Evolutionary conservation across 2,113 vertebrate genomes (phyloP).

Genomic region (Pygoscelis adeliae): DNA sequence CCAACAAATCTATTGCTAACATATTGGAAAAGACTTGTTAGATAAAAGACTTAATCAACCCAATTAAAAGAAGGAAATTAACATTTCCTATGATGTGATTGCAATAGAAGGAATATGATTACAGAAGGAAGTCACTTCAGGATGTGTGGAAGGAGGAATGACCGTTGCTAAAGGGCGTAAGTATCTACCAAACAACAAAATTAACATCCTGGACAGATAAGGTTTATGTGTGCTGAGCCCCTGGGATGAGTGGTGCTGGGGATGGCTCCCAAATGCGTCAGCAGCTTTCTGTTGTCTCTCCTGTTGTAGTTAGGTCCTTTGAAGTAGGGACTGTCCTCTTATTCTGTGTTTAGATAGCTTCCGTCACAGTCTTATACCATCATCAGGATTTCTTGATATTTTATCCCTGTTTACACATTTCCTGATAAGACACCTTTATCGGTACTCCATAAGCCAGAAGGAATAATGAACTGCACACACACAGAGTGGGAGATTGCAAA

Average conservation of each 20-base stretch:
- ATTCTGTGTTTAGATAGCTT: background rate
- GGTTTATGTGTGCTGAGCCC: background rate
- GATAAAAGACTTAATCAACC: slow-evolving; percentile 36
- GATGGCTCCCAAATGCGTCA: background rate
- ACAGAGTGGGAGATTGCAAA: background rate
- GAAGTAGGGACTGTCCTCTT: background rate
- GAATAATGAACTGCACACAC: background rate
- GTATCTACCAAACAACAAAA: background rate
- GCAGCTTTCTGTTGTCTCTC: background rate
- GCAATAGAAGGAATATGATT: background rate
- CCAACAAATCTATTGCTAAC: background rate
- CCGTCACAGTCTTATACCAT: background rate
- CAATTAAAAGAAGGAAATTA: slow-evolving; percentile 55
- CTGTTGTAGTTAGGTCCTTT: background rate
- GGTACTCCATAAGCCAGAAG: background rate
- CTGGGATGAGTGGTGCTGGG: background rate
- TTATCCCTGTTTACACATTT: background rate
- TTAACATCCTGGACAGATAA: background rate
- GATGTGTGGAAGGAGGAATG: background rate
- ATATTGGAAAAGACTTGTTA: background rate
- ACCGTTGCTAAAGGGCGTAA: background rate
- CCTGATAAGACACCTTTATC: background rate
- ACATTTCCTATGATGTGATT: background rate
- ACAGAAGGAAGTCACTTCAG: background rate
- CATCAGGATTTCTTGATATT: background rate